A percentile compares a stretch with the other conserved stretches of the same genome.
Evolutionary conservation across 1,140 invertebrate species (phyloP).

Genomic region (Drosophila novamexicana): DNA sequence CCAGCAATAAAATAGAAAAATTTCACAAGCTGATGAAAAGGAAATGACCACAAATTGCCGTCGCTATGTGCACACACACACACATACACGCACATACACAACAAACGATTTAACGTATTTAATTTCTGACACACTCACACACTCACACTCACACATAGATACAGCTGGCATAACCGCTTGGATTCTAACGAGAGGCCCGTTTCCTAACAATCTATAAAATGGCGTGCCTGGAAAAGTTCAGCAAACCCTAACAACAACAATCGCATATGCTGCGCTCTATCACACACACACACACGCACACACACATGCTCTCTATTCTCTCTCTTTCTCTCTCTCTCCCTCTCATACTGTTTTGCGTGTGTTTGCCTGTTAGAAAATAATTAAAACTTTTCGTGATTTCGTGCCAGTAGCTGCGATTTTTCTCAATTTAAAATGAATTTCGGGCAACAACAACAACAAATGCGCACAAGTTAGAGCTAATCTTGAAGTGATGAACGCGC

Average conservation of each 20-base stretch:
- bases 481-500: too few species aligned
- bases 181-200: slow-evolving; percentile 2
- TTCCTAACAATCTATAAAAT: slow-evolving; percentile 23
- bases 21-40: slow-evolving; percentile 78
- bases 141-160: background rate
- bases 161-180: slow-evolving; percentile 5
- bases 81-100: slow-evolving; percentile 2
- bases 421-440: slow-evolving; percentile 81
- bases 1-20: slow-evolving; percentile 64
- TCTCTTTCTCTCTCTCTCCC: background rate
- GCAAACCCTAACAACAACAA: slow-evolving; percentile 47
- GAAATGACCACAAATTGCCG: slow-evolving; percentile 80
- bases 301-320: slow-evolving; percentile 2
- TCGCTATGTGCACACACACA: slow-evolving; percentile 28
- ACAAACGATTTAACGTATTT: slow-evolving; percentile 74
- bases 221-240: slow-evolving; percentile 54
- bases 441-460: slow-evolving; percentile 44
- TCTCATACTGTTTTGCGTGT: slow-evolving; percentile 33
- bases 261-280: slow-evolving; percentile 7
- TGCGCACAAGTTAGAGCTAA: slow-evolving; percentile 17
- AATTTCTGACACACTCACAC: slow-evolving; percentile 48
- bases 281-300: background rate
- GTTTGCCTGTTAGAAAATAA: slow-evolving; percentile 81
- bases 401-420: slow-evolving; percentile 79
- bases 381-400: slow-evolving; percentile 82